A percentile compares a stretch with the other conserved stretches of the same genome.
These are phyloP conservation scores for Sebastes aleutianus DNA, from an alignment of 2,797 vertebrate species.

Conservation along the genomic window DNA sequence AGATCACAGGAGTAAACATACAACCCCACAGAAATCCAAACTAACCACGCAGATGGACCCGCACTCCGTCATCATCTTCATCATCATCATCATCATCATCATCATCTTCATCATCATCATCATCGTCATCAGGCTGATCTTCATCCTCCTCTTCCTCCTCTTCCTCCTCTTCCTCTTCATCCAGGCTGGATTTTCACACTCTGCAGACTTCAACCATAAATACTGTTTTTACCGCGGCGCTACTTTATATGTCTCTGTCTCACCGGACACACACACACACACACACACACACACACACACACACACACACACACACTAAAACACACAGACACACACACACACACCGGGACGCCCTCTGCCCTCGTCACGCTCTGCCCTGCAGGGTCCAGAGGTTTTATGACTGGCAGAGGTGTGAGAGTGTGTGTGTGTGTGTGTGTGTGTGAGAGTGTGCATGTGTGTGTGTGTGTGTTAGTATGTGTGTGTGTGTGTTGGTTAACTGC, in stretches of 20 bases:
- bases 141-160: neutral
- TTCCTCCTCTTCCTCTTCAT: neutral
- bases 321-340: neutral
- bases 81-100: no score
- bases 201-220: slow-evolving; percentile 35
- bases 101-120: no score
- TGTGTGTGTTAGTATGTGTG: neutral
- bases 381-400: slow-evolving; percentile 51
- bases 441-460: no score
- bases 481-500: slow-evolving; percentile 35
- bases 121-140: neutral
- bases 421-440: slow-evolving; percentile 20
- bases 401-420: slow-evolving; percentile 20
- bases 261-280: slow-evolving; percentile 8
- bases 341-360: slow-evolving; percentile 23
- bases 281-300: neutral
- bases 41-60: no score
- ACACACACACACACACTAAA: neutral
- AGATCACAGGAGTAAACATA: no score
- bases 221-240: slow-evolving; percentile 27
- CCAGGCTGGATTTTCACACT: slow-evolving; percentile 28
- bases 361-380: slow-evolving; percentile 41
- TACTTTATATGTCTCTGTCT: slow-evolving; percentile 43
- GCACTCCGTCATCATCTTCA: no score
- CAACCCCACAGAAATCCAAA: no score